Percentiles rank a stretch among this genome's conserved stretches.
phyloP scores from a whole-genome alignment of 1,140 invertebrate genomes.

The Musca domestica region DNA sequence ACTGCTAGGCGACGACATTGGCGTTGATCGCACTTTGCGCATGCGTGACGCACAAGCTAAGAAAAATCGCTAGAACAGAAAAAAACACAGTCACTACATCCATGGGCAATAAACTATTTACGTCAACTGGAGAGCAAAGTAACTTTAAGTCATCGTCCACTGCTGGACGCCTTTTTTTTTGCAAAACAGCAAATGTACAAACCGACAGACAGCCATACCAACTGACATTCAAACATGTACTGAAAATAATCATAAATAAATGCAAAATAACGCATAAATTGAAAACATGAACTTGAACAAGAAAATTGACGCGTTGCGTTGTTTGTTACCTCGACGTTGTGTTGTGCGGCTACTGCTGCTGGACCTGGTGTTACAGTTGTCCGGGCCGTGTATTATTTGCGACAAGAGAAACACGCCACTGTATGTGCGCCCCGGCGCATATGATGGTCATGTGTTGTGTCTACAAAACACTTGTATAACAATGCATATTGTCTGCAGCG shows the following conservation, averaged over 20 bases:
- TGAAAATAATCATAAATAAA: no score
- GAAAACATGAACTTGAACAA: constrained; percentile 21
- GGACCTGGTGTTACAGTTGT: not conserved
- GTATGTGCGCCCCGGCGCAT: not conserved
- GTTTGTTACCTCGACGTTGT: not conserved
- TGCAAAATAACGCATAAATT: constrained; percentile 11
- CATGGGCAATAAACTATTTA: no score
- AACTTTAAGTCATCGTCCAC: no score
- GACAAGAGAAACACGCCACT: constrained; percentile 3
- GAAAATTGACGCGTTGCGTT: constrained; percentile 13
- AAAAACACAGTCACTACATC: no score
- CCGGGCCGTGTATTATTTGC: not conserved
- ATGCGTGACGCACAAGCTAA: no score
- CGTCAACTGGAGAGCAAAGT: no score
- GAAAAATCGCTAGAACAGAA: no score
- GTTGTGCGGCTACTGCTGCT: not conserved
- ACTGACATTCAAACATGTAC: not conserved
- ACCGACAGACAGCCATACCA: not conserved
- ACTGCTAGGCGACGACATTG: no score
- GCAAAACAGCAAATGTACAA: constrained; percentile 2
- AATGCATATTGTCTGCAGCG: no score
- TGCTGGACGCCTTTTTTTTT: not conserved
- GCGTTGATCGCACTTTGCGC: no score
- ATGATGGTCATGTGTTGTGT: constrained; percentile 4
- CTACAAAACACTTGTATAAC: constrained; percentile 8